Base-by-base conservation (phyloP, 2,888 invertebrate species). In the Ferrisia virgata region DNA sequence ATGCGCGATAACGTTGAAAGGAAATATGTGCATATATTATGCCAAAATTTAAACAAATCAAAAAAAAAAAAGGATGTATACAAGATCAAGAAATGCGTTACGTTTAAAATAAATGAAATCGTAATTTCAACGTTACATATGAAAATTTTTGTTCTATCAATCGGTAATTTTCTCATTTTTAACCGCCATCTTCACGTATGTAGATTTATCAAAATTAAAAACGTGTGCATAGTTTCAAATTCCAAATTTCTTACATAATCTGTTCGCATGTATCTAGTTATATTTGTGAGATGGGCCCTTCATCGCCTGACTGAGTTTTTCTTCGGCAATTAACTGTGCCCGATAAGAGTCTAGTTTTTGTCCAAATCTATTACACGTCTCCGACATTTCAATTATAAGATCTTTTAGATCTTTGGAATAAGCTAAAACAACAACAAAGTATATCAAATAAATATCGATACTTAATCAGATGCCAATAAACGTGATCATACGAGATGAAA, bases 321-420 rank as follows among this genome's bases (percentile, higher is more conserved):
- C 83, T 83, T 83, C 83, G 25, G 72, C 76, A 47, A 83, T 47
- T 36, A 83, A 47, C 31, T 83, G 83, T 39, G n/a, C 83, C 6
- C 83, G 72, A 78, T 76, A 83, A 40, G 72, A 47, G 28, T 83
- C 78, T 78, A 83, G 47, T 76, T 83, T 83, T 18, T 40, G 25
- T 76, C 83, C 83, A 18, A 83, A 64, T 83, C 40, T 83, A 76
- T 8, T 47, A 39, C 33, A 83, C n/a, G 53, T 69, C n/a, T 72
- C 72, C 39, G 78, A 76, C 78, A 76, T 83, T 83, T 83, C 83
- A 33, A 83, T 22, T 33, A 83, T 76, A 28, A 83, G 78, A 83
- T 83, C 83, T 78, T 83, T 72, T 39, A 83, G 72, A 72, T 83
- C 83, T 83, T 83, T 72, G 78, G 83, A 83, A 83, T 83, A 83